A percentile compares a stretch with the other conserved stretches of the same genome.
phyloP scores from a whole-genome alignment of 2,797 vertebrate species.

The Anolis apletophallus region DNA sequence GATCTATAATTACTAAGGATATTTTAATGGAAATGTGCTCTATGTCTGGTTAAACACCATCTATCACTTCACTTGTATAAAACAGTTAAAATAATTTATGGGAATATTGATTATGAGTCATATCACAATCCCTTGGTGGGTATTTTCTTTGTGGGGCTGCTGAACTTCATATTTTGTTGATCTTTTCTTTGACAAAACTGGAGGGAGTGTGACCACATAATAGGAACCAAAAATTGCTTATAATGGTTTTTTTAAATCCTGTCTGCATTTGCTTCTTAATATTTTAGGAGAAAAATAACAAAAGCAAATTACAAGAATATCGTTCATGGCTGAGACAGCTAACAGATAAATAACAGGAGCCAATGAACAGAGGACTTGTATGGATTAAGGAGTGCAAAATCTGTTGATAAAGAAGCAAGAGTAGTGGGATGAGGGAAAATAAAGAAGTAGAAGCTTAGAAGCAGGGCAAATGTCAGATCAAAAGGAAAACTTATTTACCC shows the following conservation, averaged over 20 bases:
- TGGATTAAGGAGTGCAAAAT: not conserved
- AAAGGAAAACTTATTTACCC: not conserved
- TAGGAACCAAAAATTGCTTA: not conserved
- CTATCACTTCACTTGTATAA: not conserved
- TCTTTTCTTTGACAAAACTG: not conserved
- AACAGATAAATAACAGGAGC: not conserved
- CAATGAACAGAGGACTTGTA: not conserved
- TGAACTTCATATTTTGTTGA: not conserved
- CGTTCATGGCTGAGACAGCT: not conserved
- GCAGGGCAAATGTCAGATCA: not conserved
- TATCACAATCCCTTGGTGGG: not conserved
- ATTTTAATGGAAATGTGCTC: not conserved
- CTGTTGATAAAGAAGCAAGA: not conserved
- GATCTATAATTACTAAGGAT: too few relatives aligned
- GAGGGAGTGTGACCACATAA: not conserved
- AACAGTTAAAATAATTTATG: not conserved
- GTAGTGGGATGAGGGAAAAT: not conserved
- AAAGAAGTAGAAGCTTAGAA: not conserved
- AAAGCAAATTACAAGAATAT: not conserved
- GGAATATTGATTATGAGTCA: not conserved
- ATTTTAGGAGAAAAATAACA: not conserved
- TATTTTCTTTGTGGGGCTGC: not conserved
- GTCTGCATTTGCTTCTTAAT: not conserved
- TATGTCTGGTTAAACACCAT: not conserved
- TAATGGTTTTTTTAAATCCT: too few relatives aligned